These are phyloP conservation scores for Cylloceria caligata DNA, from an alignment of 2,888 invertebrate species.

Conservation along the genomic window DNA sequence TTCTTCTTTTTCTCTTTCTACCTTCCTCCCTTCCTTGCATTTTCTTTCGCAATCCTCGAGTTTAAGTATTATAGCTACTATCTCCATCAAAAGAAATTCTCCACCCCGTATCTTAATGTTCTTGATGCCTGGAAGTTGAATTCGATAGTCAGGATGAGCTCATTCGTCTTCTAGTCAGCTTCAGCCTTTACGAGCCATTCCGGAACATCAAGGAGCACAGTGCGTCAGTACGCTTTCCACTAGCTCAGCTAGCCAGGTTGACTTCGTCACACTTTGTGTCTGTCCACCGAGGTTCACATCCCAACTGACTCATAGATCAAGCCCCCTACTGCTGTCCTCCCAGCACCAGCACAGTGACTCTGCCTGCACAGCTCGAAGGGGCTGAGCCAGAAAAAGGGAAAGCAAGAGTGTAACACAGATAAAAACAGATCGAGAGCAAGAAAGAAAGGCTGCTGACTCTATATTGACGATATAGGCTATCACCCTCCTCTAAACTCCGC, in stretches of 20 bases:
- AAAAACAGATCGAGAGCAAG: conserved; percentile 18
- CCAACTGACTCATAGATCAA: conserved; percentile 81
- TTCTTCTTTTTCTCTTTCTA: conserved; percentile 14
- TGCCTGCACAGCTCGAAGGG: conserved; percentile 22
- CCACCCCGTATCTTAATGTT: conserved; percentile 6
- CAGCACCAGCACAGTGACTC: conserved; percentile 17
- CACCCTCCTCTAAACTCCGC: conserved; percentile 31
- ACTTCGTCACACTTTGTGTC: conserved; percentile 71
- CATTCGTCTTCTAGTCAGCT: conserved; percentile 32
- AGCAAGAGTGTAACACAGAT: conserved; percentile 7
- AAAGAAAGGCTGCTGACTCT: conserved; percentile 49
- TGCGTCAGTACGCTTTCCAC: conserved; percentile 9
- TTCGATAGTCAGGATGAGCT: conserved; percentile 40
- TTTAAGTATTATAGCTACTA: background rate
- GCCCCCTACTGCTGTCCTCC: conserved; percentile 50
- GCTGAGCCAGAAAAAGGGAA: conserved; percentile 36
- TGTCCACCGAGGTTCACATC: conserved; percentile 76
- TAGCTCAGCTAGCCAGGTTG: conserved; percentile 37
- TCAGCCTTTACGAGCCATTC: conserved; percentile 36
- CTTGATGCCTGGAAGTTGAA: conserved; percentile 32
- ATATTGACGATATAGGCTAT: conserved; percentile 42
- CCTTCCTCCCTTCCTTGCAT: background rate
- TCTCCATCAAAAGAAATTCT: background rate
- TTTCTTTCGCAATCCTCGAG: conserved; percentile 14
- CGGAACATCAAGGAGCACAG: conserved; percentile 34